Percentiles rank a stretch among this genome's conserved stretches.
Evolutionary conservation across 2,888 invertebrate genomes (phyloP).

Genomic region (Agonopterix heracliana): DNA sequence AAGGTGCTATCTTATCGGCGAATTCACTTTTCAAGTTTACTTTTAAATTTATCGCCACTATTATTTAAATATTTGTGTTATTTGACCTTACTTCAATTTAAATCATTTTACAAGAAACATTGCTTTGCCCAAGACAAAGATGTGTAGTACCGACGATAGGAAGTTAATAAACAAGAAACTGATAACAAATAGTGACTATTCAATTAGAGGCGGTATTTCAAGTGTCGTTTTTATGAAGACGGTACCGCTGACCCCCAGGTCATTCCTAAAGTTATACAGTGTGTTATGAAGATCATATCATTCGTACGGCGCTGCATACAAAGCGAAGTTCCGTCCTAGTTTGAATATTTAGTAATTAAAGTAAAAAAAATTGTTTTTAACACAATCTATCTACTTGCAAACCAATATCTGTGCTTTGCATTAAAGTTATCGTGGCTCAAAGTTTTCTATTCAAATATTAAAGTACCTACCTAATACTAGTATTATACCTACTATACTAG

Average conservation of each 20-base stretch:
- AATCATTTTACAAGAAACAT: too few species aligned
- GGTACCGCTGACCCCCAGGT: slow-evolving; percentile 44
- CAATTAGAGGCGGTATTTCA: slow-evolving; percentile 55
- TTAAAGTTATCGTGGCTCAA: too few species aligned
- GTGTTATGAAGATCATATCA: too few species aligned
- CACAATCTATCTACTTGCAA: too few species aligned
- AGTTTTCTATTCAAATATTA: too few species aligned
- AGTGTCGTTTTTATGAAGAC: slow-evolving; percentile 43
- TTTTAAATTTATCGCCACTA: slow-evolving; percentile 16
- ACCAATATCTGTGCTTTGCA: too few species aligned
- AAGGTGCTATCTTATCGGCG: slow-evolving; percentile 14
- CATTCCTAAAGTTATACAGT: slow-evolving; percentile 4
- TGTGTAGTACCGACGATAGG: slow-evolving; percentile 49
- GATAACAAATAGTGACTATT: slow-evolving; percentile 51
- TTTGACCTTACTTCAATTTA: slow-evolving; percentile 1
- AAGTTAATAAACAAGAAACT: slow-evolving; percentile 56
- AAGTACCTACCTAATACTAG: too few species aligned
- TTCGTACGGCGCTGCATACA: too few species aligned
- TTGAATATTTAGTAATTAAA: too few species aligned
- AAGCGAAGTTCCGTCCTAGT: too few species aligned
- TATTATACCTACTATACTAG: too few species aligned
- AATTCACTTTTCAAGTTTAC: slow-evolving; percentile 14
- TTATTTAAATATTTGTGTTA: slow-evolving; percentile 8
- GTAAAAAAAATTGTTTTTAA: too few species aligned
- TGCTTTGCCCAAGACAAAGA: slow-evolving; percentile 6